Evolutionary conservation across 1,140 invertebrate species (phyloP).

Genomic region (Batillaria attramentaria): DNA sequence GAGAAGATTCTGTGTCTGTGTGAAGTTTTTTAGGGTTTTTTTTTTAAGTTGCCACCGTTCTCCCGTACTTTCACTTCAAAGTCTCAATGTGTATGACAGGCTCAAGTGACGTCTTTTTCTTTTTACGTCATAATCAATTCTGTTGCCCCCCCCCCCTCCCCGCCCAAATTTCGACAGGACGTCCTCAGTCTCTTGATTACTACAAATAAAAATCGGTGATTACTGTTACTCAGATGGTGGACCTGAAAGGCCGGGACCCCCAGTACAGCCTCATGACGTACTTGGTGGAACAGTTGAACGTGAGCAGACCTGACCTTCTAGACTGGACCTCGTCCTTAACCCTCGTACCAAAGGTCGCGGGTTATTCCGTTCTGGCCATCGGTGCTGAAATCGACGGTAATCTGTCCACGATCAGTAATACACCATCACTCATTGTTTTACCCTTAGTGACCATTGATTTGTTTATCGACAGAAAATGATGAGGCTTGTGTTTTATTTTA

Average conservation of each 20-base stretch:
- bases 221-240: conserved; percentile 43
- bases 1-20: no score
- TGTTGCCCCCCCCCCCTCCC: no score
- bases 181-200: no score
- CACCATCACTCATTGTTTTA: background rate
- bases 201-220: background rate
- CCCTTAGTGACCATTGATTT: background rate
- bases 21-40: no score
- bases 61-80: background rate
- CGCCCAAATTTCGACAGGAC: no score
- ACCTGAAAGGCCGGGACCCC: conserved; percentile 47
- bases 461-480: background rate
- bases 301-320: conserved; percentile 43
- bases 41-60: background rate
- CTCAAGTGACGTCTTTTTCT: background rate
- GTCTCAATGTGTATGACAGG: background rate
- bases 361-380: conserved; percentile 52
- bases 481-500: background rate
- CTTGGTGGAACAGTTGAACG: conserved; percentile 49
- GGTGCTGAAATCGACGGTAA: conserved; percentile 56
- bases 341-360: conserved; percentile 44
- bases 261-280: conserved; percentile 48
- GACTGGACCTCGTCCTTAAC: conserved; percentile 45
- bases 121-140: background rate
- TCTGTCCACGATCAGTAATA: no score